phyloP scores from a whole-genome alignment of 1,140 invertebrate genomes.

The Aphelinus certus region DNA sequence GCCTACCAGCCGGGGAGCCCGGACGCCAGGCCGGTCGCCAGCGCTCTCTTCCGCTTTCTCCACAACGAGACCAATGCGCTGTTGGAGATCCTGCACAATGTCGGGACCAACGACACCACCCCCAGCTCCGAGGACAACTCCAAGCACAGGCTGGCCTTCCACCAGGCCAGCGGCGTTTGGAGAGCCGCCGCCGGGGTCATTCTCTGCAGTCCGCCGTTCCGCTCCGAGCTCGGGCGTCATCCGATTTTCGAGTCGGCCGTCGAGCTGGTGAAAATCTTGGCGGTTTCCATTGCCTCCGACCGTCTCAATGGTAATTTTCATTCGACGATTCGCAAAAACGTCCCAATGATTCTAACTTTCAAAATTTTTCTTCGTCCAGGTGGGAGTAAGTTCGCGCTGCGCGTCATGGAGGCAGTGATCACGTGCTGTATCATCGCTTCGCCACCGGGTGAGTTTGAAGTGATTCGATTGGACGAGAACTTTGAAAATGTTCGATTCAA shows the following conservation, averaged over 20 bases:
- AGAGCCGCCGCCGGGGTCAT: conserved; percentile 68
- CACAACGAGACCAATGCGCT: conserved; percentile 62
- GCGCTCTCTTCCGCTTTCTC: conserved; percentile 67
- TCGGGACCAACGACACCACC: conserved; percentile 3
- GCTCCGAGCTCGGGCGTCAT: conserved; percentile 11
- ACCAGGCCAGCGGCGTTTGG: conserved; percentile 65
- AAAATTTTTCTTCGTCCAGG: conserved; percentile 49
- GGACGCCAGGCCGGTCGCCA: conserved; percentile 58
- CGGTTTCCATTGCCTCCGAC: conserved; percentile 53
- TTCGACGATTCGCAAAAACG: neutral
- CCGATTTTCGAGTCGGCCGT: conserved; percentile 43
- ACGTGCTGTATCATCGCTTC: conserved; percentile 55
- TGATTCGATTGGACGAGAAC: neutral
- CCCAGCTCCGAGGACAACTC: conserved; percentile 6
- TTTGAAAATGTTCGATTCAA: too few relatives aligned
- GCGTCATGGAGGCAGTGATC: conserved; percentile 60
- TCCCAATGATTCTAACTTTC: neutral
- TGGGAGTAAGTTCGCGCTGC: conserved; percentile 58
- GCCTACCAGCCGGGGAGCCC: conserved; percentile 2
- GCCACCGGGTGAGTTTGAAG: conserved; percentile 1
- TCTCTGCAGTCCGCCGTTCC: conserved; percentile 66
- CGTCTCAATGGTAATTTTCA: conserved; percentile 52
- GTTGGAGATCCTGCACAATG: conserved; percentile 44
- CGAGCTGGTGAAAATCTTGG: conserved; percentile 52
- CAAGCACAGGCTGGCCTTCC: conserved; percentile 46